phyloP scores from a whole-genome alignment of 2,113 vertebrate genomes.

The Ictalurus furcatus region DNA sequence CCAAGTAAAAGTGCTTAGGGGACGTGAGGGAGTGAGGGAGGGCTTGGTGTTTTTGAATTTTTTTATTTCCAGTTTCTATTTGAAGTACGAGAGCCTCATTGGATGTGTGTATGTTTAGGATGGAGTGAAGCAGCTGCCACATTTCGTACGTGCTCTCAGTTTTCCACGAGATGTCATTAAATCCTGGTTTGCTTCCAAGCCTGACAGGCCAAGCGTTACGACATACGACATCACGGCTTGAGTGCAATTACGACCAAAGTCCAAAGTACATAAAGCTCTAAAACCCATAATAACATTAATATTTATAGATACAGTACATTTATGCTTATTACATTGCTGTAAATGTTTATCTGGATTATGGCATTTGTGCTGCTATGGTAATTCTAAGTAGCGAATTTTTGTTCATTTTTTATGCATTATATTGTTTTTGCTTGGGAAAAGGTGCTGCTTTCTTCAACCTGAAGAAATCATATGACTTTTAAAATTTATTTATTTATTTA shows the following conservation, averaged over 20 bases:
- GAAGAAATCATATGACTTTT: background rate
- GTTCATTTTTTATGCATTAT: background rate
- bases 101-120: background rate
- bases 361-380: background rate
- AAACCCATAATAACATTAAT: background rate
- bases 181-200: conserved; percentile 5
- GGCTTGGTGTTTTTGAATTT: background rate
- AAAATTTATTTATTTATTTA: background rate
- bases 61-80: background rate
- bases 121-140: conserved; percentile 37
- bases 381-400: background rate
- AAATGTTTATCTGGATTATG: background rate
- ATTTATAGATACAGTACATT: background rate
- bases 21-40: background rate
- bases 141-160: conserved; percentile 35
- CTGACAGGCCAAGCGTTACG: background rate
- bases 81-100: background rate
- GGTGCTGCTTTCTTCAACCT: background rate
- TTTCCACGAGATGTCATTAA: conserved; percentile 27
- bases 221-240: background rate
- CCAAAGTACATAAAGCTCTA: conserved; percentile 3
- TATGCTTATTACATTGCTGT: background rate
- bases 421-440: background rate
- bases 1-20: background rate
- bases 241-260: background rate